A percentile compares a stretch with the other conserved stretches of the same genome.
Evolutionary conservation across 1,140 invertebrate genomes (phyloP).

Genomic region (Cotesia typhae): DNA sequence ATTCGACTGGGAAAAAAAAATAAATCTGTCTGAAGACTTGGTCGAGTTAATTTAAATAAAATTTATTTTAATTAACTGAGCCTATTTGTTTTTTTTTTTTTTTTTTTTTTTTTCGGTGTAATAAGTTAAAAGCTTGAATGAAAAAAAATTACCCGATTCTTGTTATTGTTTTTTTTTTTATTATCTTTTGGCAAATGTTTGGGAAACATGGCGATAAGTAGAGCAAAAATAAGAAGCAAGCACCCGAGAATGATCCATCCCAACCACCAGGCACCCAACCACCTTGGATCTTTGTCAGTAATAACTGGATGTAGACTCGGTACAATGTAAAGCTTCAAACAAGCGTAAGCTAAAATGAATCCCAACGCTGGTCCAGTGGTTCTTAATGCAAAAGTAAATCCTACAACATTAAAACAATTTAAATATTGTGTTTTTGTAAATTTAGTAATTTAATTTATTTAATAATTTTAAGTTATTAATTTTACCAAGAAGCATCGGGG

Average conservation of each 20-base stretch:
- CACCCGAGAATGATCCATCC: constrained; percentile 71
- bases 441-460: constrained; percentile 1
- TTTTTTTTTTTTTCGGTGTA: too few relatives aligned
- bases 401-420: constrained; percentile 54
- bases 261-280: constrained; percentile 79
- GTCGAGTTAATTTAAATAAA: too few relatives aligned
- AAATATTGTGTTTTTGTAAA: constrained; percentile 3
- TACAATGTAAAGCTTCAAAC: constrained; percentile 72
- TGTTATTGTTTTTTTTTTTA: constrained; percentile 24
- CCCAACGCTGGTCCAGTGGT: constrained; percentile 70
- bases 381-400: constrained; percentile 70
- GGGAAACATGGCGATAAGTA: constrained; percentile 71
- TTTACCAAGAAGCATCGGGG: constrained; percentile 71
- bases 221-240: constrained; percentile 68
- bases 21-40: too few relatives aligned
- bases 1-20: too few relatives aligned
- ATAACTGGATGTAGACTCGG: constrained; percentile 72
- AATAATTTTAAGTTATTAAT: not conserved
- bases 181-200: constrained; percentile 62
- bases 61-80: too few relatives aligned
- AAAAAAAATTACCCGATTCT: constrained; percentile 38
- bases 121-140: too few relatives aligned
- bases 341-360: constrained; percentile 67
- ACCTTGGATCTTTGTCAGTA: constrained; percentile 71
- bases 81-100: too few relatives aligned